A percentile compares a stretch with the other conserved stretches of the same genome.
Conservation (phyloP, 2,113 vertebrate genomes). For the Caranx melampygus region DNA sequence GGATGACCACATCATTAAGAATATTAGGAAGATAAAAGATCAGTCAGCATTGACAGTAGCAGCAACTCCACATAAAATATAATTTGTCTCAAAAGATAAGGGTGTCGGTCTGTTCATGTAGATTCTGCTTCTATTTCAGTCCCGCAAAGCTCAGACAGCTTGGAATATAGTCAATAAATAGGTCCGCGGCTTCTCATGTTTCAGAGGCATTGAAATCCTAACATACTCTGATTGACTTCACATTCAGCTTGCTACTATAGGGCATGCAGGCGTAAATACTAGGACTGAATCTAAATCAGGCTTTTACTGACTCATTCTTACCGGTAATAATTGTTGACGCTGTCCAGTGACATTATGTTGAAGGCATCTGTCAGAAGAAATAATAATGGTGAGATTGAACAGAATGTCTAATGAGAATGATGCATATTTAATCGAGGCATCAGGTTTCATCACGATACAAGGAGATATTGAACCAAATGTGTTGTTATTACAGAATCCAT, state of each 20-base stretch:
- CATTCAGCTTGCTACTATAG: not conserved
- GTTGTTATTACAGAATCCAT: not conserved
- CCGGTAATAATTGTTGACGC: slow-evolving; percentile 96
- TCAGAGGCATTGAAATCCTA: slow-evolving; percentile 15
- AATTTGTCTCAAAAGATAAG: slow-evolving; percentile 33
- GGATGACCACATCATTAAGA: slow-evolving; percentile 27
- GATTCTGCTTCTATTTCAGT: slow-evolving; percentile 59
- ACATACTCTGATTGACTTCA: slow-evolving; percentile 5
- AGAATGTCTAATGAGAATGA: not conserved
- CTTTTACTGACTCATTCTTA: slow-evolving; percentile 71
- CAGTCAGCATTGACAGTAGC: slow-evolving; percentile 34
- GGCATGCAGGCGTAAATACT: not conserved
- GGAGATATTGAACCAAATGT: slow-evolving; percentile 14
- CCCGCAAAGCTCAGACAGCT: slow-evolving; percentile 28
- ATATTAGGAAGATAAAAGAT: slow-evolving; percentile 33
- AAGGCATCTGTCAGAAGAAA: slow-evolving; percentile 89
- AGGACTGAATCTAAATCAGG: not conserved
- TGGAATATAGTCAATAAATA: slow-evolving; percentile 49
- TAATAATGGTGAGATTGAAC: slow-evolving; percentile 8
- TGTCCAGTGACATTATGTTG: slow-evolving; percentile 93
- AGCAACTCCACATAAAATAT: slow-evolving; percentile 21
- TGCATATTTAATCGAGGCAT: slow-evolving; percentile 9
- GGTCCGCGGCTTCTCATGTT: slow-evolving; percentile 40
- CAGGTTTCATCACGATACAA: slow-evolving; percentile 15
- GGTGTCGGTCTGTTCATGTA: slow-evolving; percentile 9